A percentile compares a stretch with the other conserved stretches of the same genome.
Conservation (phyloP, 1,140 invertebrate species). For the Drosophila guanche region DNA sequence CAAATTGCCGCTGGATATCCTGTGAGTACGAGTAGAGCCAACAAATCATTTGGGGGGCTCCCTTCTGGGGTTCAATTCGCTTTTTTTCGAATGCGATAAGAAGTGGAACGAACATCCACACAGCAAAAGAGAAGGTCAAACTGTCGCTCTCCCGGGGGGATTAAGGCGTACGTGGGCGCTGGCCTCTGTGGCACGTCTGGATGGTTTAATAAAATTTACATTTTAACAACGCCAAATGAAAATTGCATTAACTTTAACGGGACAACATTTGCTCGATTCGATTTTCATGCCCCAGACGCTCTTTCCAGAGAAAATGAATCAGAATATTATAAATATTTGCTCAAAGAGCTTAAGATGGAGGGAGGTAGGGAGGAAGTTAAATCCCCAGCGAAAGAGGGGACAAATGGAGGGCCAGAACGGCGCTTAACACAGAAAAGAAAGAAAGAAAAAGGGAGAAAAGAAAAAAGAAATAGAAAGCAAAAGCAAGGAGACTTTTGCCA, state of each 20-base stretch:
- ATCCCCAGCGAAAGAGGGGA: conserved; percentile 15
- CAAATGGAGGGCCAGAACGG: conserved; percentile 40
- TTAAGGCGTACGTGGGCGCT: conserved; percentile 6
- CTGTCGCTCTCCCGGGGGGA: conserved; percentile 4
- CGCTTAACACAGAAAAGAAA: neutral
- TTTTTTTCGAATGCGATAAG: conserved; percentile 27
- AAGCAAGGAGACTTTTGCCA: conserved; percentile 35
- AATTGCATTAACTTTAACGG: conserved; percentile 69
- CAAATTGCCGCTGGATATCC: conserved; percentile 83
- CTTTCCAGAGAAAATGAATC: conserved; percentile 40
- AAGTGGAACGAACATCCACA: conserved; percentile 6
- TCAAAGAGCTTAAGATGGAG: neutral
- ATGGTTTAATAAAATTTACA: conserved; percentile 75
- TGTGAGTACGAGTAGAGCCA: conserved; percentile 79
- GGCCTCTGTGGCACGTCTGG: conserved; percentile 50
- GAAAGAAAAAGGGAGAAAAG: too few species aligned
- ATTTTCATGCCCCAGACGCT: conserved; percentile 18
- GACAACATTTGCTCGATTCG: conserved; percentile 43
- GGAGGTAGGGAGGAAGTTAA: neutral
- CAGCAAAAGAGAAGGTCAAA: conserved; percentile 40
- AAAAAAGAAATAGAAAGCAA: conserved; percentile 5
- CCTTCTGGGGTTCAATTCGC: neutral
- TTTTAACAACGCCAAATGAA: conserved; percentile 67
- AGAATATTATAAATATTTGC: conserved; percentile 52
- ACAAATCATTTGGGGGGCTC: conserved; percentile 42